These are phyloP conservation scores for Cylloceria caligata DNA, from an alignment of 2,888 invertebrate species.

Conservation along the genomic window DNA sequence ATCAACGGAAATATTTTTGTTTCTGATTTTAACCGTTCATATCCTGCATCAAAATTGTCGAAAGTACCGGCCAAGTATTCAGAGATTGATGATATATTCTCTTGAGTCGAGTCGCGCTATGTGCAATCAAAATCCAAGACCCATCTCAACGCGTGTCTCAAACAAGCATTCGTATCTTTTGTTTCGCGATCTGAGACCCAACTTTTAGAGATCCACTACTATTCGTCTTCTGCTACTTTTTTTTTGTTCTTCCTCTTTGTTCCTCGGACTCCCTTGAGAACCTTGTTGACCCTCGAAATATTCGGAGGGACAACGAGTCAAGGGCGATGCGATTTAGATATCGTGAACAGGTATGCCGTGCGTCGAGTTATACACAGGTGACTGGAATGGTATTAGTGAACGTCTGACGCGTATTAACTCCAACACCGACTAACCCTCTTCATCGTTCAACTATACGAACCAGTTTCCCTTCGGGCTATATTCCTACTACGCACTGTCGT, in stretches of 20 bases:
- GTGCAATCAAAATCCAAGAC: slow-evolving; percentile 23
- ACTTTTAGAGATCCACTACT: slow-evolving; percentile 55
- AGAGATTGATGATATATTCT: slow-evolving; percentile 27
- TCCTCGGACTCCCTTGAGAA: slow-evolving; percentile 18
- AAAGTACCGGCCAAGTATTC: slow-evolving; percentile 16
- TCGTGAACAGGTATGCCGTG: slow-evolving; percentile 62
- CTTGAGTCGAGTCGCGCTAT: background rate
- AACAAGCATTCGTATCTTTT: slow-evolving; percentile 17
- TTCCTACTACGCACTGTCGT: background rate
- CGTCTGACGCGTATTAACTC: slow-evolving; percentile 38
- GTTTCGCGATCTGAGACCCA: slow-evolving; percentile 50
- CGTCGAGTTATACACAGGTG: slow-evolving; percentile 41
- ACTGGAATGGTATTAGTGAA: slow-evolving; percentile 58
- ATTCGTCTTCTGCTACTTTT: slow-evolving; percentile 13
- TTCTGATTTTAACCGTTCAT: background rate
- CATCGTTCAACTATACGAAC: slow-evolving; percentile 58
- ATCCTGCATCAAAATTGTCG: slow-evolving; percentile 15
- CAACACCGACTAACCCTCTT: slow-evolving; percentile 50
- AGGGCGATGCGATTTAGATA: slow-evolving; percentile 69
- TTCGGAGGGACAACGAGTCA: slow-evolving; percentile 61
- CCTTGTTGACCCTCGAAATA: slow-evolving; percentile 63
- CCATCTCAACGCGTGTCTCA: slow-evolving; percentile 31
- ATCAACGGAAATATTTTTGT: slow-evolving; percentile 4
- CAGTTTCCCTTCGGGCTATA: slow-evolving; percentile 59
- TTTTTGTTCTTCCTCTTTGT: slow-evolving; percentile 30